Conservation (phyloP, 35 echinoderm and acorn worm species). For the Acanthaster planci region DNA sequence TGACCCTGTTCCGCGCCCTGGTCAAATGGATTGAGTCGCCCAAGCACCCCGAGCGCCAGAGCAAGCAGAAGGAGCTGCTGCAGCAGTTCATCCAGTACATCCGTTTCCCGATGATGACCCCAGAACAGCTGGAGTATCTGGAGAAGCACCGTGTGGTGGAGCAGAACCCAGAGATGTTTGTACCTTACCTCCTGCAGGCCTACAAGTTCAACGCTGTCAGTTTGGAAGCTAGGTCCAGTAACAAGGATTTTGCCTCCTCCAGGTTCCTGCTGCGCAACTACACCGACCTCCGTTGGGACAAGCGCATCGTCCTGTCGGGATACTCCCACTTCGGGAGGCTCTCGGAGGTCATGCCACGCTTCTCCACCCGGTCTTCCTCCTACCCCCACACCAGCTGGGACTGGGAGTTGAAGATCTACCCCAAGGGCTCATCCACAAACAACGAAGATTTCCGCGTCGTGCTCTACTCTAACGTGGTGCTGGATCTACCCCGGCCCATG, state of each 20-base stretch:
- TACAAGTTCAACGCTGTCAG: conserved; percentile 94
- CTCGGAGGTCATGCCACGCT: conserved; percentile 89
- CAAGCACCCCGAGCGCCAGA: conserved; percentile 68
- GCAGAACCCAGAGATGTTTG: conserved; percentile 64
- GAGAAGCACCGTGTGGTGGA: conserved; percentile 68
- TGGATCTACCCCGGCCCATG: conserved; percentile 86
- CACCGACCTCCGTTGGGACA: conserved; percentile 96
- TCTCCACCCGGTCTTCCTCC: conserved; percentile 86
- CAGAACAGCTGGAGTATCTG: conserved; percentile 79
- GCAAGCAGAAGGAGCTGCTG: conserved; percentile 65
- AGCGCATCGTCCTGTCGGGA: conserved; percentile 78
- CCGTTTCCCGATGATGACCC: conserved; percentile 94
- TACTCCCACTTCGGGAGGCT: conserved; percentile 88
- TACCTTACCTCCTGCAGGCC: conserved; percentile 65
- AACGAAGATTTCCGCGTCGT: conserved; percentile 94
- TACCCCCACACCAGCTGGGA: conserved; percentile 97
- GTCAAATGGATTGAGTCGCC: conserved; percentile 90
- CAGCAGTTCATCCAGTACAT: conserved; percentile 78
- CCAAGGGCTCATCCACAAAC: conserved; percentile 89
- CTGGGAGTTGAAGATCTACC: conserved; percentile 98
- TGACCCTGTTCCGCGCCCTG: conserved; percentile 78
- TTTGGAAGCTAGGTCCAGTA: conserved; percentile 62
- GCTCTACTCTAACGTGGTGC: conserved; percentile 91
- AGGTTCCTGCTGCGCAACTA: conserved; percentile 86
- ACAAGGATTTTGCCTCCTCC: conserved; percentile 64